Evolutionary conservation across 2,888 invertebrate genomes (phyloP).

Genomic region (Chloromyia formosa): DNA sequence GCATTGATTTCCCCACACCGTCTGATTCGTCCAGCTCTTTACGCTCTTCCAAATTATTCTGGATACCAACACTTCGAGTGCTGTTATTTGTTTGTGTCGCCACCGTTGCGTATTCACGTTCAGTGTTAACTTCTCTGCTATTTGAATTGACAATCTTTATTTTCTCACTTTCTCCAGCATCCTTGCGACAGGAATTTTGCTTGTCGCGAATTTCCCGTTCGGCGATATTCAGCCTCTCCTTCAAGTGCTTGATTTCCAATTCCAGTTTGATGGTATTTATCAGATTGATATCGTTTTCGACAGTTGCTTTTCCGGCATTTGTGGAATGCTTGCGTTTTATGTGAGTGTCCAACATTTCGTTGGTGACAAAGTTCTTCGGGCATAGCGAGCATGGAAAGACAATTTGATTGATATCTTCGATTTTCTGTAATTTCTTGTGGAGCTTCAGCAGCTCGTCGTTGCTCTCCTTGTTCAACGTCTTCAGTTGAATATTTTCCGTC

Average conservation of each 20-base stretch:
- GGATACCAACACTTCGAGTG: slow-evolving; percentile 45
- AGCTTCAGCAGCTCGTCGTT: slow-evolving; percentile 59
- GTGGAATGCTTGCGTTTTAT: slow-evolving; percentile 58
- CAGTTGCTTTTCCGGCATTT: slow-evolving; percentile 48
- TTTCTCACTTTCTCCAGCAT: slow-evolving; percentile 40
- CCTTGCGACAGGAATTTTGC: slow-evolving; percentile 27
- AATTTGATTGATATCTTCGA: slow-evolving; percentile 60
- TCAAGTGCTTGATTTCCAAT: slow-evolving; percentile 71
- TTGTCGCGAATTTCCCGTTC: slow-evolving; percentile 66
- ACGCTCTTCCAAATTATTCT: slow-evolving; percentile 50
- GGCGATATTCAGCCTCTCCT: slow-evolving; percentile 70
- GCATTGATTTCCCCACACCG: background rate
- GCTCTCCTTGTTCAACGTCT: slow-evolving; percentile 55
- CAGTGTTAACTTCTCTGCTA: background rate
- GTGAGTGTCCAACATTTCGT: slow-evolving; percentile 61
- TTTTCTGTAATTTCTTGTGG: slow-evolving; percentile 59
- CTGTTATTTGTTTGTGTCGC: slow-evolving; percentile 40
- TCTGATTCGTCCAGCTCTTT: slow-evolving; percentile 50
- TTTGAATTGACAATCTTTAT: background rate
- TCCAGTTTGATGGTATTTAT: slow-evolving; percentile 72
- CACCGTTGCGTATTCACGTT: background rate
- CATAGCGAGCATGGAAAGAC: slow-evolving; percentile 62
- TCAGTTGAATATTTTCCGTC: slow-evolving; percentile 56
- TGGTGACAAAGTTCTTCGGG: slow-evolving; percentile 62
- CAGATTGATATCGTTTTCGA: slow-evolving; percentile 62